Base-by-base conservation (phyloP, 2,797 vertebrate species). In the Sebastes nivosus region DNA sequence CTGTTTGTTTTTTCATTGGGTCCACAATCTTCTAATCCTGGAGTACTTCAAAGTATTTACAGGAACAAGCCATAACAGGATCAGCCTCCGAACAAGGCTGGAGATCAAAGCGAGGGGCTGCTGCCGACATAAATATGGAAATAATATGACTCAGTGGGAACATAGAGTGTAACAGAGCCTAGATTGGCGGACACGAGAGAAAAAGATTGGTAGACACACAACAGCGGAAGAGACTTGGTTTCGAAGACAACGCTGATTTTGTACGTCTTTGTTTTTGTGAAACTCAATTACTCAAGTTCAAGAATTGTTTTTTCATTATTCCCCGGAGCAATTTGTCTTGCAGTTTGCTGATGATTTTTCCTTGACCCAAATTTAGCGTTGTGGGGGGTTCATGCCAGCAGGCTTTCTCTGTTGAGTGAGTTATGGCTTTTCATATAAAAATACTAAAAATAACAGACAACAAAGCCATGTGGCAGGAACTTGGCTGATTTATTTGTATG, bases 41-140 rank as follows among this genome's bases (percentile, higher is more conserved):
- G 84, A 92, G 88, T 77, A 88, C 90, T 93, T 94, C 87, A 92
- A 94, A 94, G 92, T 94, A 93, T 95, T 94, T 94, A 93, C 94
- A 93, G 87, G 86, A 93, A 93, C 90, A 84, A 92, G 92, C 90
- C 93, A 92, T 92, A 93, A 94, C 91, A 93, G 89, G 92, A 94
- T 93, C 93, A 88, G 84, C 52, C 91, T 90, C 85, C 64, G 90
- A 93, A 89, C 87, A 80, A 89, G 79, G 78, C 84, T 36, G 52
- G 20, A 82, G 87, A 94, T 94, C 93, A 94, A 94, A 93, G 90
- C 18, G 1, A 67, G 83, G 70, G 76, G 78, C 88, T 87, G 89
- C 82, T 83, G 87, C 82, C 60, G 90, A 90, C 89, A 87, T 92
- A 92, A 95, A 94, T 94, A 92, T 94, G 92, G 94, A 93, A 95